A percentile compares a stretch with the other conserved stretches of the same genome.
Evolutionary conservation across 2,888 invertebrate species (phyloP).

Genomic region (Lysandra coridon): DNA sequence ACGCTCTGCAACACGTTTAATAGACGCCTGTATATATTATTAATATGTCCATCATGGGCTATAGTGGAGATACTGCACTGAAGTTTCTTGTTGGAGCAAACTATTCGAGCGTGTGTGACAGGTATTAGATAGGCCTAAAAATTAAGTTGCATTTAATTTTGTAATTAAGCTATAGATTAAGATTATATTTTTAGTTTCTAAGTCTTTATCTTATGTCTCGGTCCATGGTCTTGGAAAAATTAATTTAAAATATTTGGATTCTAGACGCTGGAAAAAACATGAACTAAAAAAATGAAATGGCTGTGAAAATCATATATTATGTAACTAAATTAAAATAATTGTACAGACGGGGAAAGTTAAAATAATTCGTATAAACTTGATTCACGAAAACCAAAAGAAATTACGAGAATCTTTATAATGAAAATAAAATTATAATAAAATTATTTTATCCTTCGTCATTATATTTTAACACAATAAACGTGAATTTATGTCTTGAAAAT

Average conservation of each 20-base stretch:
- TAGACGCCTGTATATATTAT: neutral
- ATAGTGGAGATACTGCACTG: neutral
- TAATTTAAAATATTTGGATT: neutral
- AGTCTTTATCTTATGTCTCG: slow-evolving; percentile 1
- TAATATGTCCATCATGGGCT: too few relatives aligned
- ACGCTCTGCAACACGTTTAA: neutral
- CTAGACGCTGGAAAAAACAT: neutral
- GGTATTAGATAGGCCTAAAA: slow-evolving; percentile 9
- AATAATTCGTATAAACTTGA: too few relatives aligned
- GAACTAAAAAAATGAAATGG: neutral
- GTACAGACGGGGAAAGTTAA: neutral
- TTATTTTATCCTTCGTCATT: neutral
- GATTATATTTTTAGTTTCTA: slow-evolving; percentile 3
- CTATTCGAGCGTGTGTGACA: neutral
- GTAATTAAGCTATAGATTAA: slow-evolving; percentile 22
- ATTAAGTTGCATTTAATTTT: slow-evolving; percentile 26
- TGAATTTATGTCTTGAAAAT: neutral
- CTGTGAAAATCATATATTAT: neutral
- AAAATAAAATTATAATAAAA: neutral
- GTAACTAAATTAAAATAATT: neutral
- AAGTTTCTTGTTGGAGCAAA: neutral
- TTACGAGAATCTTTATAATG: too few relatives aligned
- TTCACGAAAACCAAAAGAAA: too few relatives aligned
- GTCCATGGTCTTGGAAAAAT: neutral
- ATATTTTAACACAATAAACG: too few relatives aligned